phyloP scores from a whole-genome alignment of 2,113 vertebrate species.

The Daubentonia madagascariensis region DNA sequence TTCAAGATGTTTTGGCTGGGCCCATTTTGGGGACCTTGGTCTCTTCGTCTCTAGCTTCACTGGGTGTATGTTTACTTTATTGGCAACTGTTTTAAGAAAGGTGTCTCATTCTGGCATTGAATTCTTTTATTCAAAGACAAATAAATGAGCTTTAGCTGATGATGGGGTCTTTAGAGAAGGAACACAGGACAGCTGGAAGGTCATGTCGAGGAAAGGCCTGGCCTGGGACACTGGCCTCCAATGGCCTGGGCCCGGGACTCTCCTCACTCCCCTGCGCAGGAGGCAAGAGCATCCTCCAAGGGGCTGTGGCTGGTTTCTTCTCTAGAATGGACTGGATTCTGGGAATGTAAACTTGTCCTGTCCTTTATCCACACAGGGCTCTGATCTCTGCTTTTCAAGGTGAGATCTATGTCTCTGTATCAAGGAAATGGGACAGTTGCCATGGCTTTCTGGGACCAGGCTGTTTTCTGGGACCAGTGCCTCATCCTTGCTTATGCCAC shows the following conservation, averaged over 20 bases:
- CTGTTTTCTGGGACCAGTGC: too few species aligned
- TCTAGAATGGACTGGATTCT: neutral
- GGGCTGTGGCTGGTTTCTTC: neutral
- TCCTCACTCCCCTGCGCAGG: neutral
- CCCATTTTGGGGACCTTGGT: neutral
- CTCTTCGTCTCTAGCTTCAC: neutral
- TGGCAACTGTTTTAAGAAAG: neutral
- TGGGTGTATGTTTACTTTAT: neutral
- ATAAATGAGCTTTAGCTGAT: neutral
- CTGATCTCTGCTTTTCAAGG: neutral
- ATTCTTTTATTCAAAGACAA: neutral
- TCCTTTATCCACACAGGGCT: neutral
- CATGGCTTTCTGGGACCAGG: neutral
- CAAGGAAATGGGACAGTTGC: neutral
- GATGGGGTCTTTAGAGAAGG: neutral
- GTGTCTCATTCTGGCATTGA: neutral
- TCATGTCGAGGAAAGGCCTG: neutral
- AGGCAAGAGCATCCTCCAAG: neutral
- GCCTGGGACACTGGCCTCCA: neutral
- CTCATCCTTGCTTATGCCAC: neutral
- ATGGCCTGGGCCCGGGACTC: neutral
- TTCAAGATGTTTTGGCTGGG: neutral
- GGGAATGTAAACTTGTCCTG: neutral
- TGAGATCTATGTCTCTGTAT: neutral
- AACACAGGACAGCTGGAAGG: neutral